Percentiles rank a stretch among this genome's conserved stretches.
These are phyloP conservation scores for Platyscapa corneri DNA, from an alignment of 1,140 invertebrate genomes.

Conservation along the genomic window DNA sequence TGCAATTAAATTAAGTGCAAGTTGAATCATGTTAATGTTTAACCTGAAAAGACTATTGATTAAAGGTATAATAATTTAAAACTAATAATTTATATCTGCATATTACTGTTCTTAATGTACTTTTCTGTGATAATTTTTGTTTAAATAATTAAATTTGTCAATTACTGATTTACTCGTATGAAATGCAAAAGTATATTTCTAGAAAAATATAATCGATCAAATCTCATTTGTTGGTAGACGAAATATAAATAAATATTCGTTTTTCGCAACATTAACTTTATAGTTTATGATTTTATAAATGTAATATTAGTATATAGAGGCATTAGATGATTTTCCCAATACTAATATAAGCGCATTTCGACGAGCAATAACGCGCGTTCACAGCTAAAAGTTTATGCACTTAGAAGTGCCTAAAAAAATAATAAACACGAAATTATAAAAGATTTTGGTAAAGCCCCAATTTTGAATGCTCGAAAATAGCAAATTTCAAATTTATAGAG, in stretches of 20 bases:
- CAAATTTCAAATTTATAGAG: no score
- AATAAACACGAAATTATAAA: neutral
- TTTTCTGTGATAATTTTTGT: no score
- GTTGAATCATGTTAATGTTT: constrained; percentile 22
- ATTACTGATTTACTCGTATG: neutral
- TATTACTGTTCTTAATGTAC: neutral
- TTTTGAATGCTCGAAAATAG: neutral
- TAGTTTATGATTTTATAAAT: neutral
- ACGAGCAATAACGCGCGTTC: neutral
- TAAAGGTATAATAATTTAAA: neutral
- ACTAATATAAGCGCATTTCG: neutral
- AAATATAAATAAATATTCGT: no score
- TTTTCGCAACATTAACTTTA: no score
- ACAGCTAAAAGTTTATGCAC: neutral
- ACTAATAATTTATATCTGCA: neutral
- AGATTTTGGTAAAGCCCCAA: neutral
- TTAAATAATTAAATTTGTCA: neutral
- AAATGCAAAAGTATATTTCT: neutral
- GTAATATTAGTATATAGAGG: neutral
- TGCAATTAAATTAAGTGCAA: neutral
- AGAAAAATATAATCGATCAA: neutral
- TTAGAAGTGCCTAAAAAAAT: neutral
- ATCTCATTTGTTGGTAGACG: no score
- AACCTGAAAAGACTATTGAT: neutral
- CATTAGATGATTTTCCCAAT: neutral